Evolutionary conservation across 2,113 vertebrate species (phyloP), one percentile per base, ranked within the genome.

Genomic region (Regulus satrapa): DNA sequence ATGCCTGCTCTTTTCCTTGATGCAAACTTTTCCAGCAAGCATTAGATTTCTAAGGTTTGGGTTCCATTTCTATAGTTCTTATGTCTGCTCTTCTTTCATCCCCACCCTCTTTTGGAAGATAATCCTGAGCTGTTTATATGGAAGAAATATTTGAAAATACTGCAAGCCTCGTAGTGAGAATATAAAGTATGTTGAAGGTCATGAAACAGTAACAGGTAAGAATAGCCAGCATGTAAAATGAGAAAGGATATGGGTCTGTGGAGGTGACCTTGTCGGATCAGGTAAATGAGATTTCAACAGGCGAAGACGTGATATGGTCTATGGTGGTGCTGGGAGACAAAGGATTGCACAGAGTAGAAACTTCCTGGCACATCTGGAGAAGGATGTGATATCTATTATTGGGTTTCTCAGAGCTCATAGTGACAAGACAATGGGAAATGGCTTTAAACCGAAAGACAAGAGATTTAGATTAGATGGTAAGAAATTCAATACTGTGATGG

Each of bases 401-500:
- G 2, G 0, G 26, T 29, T 75, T 10, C 3, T 59, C 45, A 34
- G 13, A 81, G 3, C 45, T 20, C 12, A 28, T 29, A 45, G 32
- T 28, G 18, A 58, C 28, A 51, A 45, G 24, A 52, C 29, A 58
- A 38, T 17, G 24, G 16, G 6, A 36, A 38, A 74, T 14, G 5
- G 4, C 11, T 74, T 52, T 34, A n/a, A n/a, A 38, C 4, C 40
- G 24, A 29, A 45, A 46, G 7, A n/a, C 1, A 1, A 1, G 28
- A 19, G 8, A 5, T 59, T 81, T 74, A 38, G 23, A 52, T 43
- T 52, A 67, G 24, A 45, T 38, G 14, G 11, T 10, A 74, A 59
- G 38, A 25, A 29, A 52, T 52, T 52, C 1, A 1, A 6, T 59
- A 40, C 7, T 40, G 11, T 34, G 16, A 40, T 14, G 2, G 16